phyloP scores from a whole-genome alignment of 2,797 vertebrate genomes.

The Sciurus vulgaris region DNA sequence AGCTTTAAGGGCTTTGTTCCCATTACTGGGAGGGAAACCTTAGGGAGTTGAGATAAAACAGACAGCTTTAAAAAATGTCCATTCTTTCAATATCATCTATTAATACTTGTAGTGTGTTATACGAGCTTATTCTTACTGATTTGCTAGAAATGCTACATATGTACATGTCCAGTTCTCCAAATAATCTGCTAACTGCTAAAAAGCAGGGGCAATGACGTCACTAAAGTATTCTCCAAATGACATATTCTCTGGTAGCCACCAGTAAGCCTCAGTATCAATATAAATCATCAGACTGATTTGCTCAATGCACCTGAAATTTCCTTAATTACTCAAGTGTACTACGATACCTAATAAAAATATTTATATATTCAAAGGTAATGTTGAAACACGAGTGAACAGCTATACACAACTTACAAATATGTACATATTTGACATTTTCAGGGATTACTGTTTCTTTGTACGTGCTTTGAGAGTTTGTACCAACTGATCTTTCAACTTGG shows the following conservation, averaged over 20 bases:
- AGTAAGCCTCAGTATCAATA: conserved; percentile 43
- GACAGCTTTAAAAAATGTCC: too few species aligned
- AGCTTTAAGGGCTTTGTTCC: too few species aligned
- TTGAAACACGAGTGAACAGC: conserved; percentile 16
- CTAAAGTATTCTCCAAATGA: conserved; percentile 49
- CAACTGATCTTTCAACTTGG: conserved; percentile 51
- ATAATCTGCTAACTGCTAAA: conserved; percentile 17
- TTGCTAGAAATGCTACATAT: conserved; percentile 31
- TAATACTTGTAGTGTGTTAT: conserved; percentile 1
- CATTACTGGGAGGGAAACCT: too few species aligned
- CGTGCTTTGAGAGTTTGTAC: conserved; percentile 20
- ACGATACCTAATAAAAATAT: conserved; percentile 29
- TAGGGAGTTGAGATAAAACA: too few species aligned
- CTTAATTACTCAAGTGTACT: conserved; percentile 26
- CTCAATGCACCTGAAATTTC: background rate
- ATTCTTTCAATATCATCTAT: too few species aligned
- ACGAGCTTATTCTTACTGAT: conserved; percentile 23
- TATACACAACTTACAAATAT: background rate
- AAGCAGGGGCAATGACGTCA: background rate
- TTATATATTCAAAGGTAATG: conserved; percentile 25
- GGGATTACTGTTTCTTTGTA: background rate
- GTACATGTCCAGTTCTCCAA: background rate
- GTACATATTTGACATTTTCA: conserved; percentile 45
- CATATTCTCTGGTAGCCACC: conserved; percentile 2
- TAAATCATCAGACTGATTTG: conserved; percentile 56